Evolutionary conservation across 2,113 vertebrate genomes (phyloP).

Genomic region (Macroglossus sobrinus): DNA sequence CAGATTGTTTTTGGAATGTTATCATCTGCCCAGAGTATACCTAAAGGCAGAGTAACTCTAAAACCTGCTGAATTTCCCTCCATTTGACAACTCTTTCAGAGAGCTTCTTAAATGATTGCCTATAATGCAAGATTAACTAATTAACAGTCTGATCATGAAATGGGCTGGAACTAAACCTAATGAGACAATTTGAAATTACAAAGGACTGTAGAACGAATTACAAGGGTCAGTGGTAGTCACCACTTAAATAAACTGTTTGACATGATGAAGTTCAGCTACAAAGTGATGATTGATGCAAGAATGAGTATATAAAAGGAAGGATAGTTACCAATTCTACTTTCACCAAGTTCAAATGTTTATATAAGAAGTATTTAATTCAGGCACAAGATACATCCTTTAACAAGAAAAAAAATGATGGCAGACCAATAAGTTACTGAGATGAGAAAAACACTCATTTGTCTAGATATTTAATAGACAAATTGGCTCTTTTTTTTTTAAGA

Average conservation of each 20-base stretch:
- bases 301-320: not conserved
- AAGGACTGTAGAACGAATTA: conserved; percentile 30
- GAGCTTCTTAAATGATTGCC: not conserved
- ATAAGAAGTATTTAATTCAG: not conserved
- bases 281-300: not conserved
- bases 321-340: not conserved
- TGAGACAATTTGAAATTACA: conserved; percentile 13
- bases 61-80: not conserved
- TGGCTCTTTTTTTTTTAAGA: not conserved
- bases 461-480: not conserved
- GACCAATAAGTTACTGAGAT: not conserved
- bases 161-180: not conserved
- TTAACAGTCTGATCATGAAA: not conserved
- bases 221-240: not conserved
- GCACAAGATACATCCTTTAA: not conserved
- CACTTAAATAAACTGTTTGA: not conserved
- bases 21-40: not conserved
- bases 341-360: not conserved
- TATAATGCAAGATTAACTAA: conserved; percentile 6
- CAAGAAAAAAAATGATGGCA: not conserved
- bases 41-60: not conserved
- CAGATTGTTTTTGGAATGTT: not conserved
- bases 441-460: not conserved
- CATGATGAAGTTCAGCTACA: not conserved
- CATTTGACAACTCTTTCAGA: not conserved